A percentile compares a stretch with the other conserved stretches of the same genome.
Evolutionary conservation across 2,888 invertebrate species (phyloP).

Genomic region (Dolichopus griseipennis): DNA sequence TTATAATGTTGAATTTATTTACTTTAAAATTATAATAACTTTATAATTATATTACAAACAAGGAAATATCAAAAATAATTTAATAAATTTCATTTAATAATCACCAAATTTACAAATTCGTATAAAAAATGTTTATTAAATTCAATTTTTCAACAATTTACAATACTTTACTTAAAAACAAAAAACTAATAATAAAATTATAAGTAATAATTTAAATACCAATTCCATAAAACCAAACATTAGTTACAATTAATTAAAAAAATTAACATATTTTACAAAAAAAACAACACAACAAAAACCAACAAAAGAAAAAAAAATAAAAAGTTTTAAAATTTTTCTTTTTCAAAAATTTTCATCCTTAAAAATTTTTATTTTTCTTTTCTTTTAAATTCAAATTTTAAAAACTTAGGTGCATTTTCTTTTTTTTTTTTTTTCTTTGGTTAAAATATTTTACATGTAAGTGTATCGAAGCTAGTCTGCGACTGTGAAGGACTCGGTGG

Average conservation of each 20-base stretch:
- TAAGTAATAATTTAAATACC: conserved; percentile 15
- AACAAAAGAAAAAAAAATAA: conserved; percentile 21
- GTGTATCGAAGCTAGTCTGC: conserved; percentile 48
- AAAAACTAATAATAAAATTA: background rate
- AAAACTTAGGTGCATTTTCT: background rate
- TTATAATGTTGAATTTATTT: too few species aligned
- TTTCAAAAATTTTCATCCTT: conserved; percentile 25
- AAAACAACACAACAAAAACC: conserved; percentile 18
- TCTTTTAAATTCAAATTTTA: background rate
- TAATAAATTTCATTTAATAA: too few species aligned
- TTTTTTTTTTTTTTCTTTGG: conserved; percentile 19
- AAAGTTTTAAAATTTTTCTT: conserved; percentile 24
- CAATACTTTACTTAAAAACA: too few species aligned
- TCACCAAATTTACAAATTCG: too few species aligned
- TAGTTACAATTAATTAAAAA: conserved; percentile 23
- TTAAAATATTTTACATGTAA: conserved; percentile 44
- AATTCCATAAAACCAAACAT: conserved; percentile 23
- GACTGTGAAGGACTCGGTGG: conserved; percentile 46
- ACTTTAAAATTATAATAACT: too few species aligned
- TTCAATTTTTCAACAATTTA: too few species aligned
- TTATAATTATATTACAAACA: too few species aligned
- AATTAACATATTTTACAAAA: conserved; percentile 21
- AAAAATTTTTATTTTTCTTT: conserved; percentile 19
- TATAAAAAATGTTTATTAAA: too few species aligned
- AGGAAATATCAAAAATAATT: too few species aligned